These are phyloP conservation scores for Ips nitidus DNA, from an alignment of 1,140 invertebrate species.

Conservation along the genomic window DNA sequence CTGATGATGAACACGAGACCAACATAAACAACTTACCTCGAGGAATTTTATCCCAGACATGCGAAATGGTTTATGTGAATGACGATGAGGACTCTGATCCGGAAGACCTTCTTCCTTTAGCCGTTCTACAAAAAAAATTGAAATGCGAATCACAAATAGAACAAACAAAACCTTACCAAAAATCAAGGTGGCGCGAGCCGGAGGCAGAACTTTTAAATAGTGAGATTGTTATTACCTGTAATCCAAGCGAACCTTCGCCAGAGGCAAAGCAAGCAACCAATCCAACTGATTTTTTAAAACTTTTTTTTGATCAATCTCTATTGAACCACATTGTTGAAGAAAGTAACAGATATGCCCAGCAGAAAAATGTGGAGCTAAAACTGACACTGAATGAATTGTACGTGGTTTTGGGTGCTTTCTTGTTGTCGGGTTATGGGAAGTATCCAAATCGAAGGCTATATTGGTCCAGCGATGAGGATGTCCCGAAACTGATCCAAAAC, in stretches of 20 bases:
- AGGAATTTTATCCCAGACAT: constrained; percentile 22
- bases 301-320: constrained; percentile 29
- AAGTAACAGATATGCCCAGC: constrained; percentile 25
- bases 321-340: background rate
- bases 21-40: constrained; percentile 25
- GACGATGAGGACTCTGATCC: constrained; percentile 12
- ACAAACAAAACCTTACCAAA: background rate
- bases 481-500: constrained; percentile 35
- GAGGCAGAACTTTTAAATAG: background rate
- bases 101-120: constrained; percentile 16
- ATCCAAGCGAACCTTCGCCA: constrained; percentile 7
- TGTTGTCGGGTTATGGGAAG: constrained; percentile 39
- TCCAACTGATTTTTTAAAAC: constrained; percentile 28
- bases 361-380: constrained; percentile 26
- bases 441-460: constrained; percentile 38
- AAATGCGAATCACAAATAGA: background rate
- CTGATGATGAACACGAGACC: constrained; percentile 27
- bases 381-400: constrained; percentile 30
- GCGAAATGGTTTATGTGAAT: constrained; percentile 23
- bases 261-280: constrained; percentile 15
- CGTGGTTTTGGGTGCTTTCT: constrained; percentile 32
- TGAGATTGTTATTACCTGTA: constrained; percentile 12
- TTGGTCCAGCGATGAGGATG: constrained; percentile 33
- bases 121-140: constrained; percentile 15
- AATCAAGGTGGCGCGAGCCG: constrained; percentile 10